A percentile compares a stretch with the other conserved stretches of the same genome.
Evolutionary conservation across 2,888 invertebrate genomes (phyloP).

Genomic region (Hypercompe scribonia): DNA sequence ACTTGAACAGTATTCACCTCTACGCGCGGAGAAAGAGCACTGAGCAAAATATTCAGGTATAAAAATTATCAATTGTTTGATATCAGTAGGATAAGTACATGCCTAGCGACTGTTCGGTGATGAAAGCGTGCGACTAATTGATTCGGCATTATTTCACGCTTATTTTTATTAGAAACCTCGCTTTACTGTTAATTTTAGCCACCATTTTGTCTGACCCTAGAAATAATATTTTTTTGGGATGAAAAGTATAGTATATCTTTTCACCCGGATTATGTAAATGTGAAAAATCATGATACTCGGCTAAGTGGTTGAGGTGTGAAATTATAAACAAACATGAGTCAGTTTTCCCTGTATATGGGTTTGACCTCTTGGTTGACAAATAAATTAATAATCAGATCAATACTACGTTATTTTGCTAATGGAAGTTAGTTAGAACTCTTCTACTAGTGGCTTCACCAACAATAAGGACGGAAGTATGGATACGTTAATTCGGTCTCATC

Average conservation of each 20-base stretch:
- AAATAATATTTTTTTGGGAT: conserved; percentile 2
- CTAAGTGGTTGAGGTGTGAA: background rate
- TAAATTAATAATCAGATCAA: background rate
- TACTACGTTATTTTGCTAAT: background rate
- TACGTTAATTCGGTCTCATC: no score
- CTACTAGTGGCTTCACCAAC: background rate
- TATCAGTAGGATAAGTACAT: conserved; percentile 45
- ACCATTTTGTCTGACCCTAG: background rate
- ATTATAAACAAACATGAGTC: background rate
- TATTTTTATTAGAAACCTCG: background rate
- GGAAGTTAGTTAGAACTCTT: background rate
- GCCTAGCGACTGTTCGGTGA: conserved; percentile 31
- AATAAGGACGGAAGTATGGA: background rate
- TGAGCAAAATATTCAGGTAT: conserved; percentile 42
- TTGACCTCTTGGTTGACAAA: background rate
- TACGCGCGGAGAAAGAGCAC: conserved; percentile 43
- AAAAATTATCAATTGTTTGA: conserved; percentile 52
- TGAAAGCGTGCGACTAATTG: conserved; percentile 17
- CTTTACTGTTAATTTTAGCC: background rate
- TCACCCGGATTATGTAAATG: background rate
- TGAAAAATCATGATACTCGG: background rate
- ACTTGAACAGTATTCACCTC: conserved; percentile 35
- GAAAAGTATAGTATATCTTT: background rate
- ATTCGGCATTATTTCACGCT: background rate
- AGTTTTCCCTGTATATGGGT: background rate